Conservation (phyloP, 2,888 invertebrate genomes). For the Melinaea marsaeus region DNA sequence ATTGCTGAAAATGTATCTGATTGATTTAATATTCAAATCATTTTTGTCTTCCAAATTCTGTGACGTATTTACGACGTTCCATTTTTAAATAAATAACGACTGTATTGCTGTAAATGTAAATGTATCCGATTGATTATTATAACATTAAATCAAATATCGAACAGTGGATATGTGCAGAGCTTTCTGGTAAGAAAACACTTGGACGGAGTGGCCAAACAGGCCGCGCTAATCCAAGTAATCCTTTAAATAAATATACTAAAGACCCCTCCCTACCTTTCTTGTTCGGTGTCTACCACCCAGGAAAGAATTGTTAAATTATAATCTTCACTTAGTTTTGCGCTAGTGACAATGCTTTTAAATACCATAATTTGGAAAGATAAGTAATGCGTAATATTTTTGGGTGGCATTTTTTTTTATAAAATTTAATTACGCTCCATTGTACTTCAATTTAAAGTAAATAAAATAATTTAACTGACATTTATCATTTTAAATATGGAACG, state of each 20-base stretch:
- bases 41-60: no score
- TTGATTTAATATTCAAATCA: no score
- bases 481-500: no score
- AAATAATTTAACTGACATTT: not conserved
- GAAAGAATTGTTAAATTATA: conserved; percentile 39
- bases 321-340: conserved; percentile 44
- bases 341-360: conserved; percentile 33
- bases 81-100: no score
- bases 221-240: conserved; percentile 62
- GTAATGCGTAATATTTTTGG: conserved; percentile 42
- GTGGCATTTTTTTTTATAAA: conserved; percentile 43
- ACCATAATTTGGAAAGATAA: conserved; percentile 37
- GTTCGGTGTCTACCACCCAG: conserved; percentile 52
- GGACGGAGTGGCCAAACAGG: conserved; percentile 42
- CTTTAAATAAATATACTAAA: conserved; percentile 64
- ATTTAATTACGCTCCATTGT: conserved; percentile 5
- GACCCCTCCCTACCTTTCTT: conserved; percentile 48
- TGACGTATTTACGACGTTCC: no score
- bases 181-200: conserved; percentile 52
- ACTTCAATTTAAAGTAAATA: not conserved
- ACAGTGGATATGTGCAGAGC: conserved; percentile 17
- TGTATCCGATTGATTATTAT: no score
- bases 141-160: not conserved
- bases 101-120: no score
- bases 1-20: no score